These are phyloP conservation scores for Sinodicranocentrus sp. DNA, from an alignment of 2,888 invertebrate genomes.

Conservation along the genomic window DNA sequence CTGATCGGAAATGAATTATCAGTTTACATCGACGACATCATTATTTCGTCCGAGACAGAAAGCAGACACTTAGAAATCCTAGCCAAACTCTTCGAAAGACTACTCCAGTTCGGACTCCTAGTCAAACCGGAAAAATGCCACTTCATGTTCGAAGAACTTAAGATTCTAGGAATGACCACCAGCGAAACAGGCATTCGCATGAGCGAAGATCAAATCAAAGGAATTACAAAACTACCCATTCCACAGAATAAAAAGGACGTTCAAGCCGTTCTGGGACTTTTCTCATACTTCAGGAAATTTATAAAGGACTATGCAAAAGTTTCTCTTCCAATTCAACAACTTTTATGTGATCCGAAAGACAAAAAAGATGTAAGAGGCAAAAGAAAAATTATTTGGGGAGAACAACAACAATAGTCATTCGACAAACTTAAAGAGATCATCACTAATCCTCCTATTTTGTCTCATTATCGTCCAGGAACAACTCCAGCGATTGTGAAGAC, in stretches of 20 bases:
- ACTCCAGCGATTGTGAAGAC: background rate
- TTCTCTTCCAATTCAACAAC: background rate
- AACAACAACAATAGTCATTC: background rate
- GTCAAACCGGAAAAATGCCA: constrained; percentile 12
- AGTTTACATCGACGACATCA: constrained; percentile 19
- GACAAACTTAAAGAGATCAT: background rate
- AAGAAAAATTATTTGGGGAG: constrained; percentile 9
- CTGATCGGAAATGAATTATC: background rate
- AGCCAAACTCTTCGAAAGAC: background rate
- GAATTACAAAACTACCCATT: background rate
- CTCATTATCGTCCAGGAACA: background rate
- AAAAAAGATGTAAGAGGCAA: background rate
- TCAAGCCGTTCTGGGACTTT: background rate
- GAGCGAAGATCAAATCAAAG: constrained; percentile 11
- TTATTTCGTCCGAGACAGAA: background rate
- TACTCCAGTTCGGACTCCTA: constrained; percentile 5
- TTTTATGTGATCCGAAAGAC: background rate
- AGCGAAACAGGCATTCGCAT: background rate
- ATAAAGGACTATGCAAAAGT: background rate
- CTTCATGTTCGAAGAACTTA: background rate
- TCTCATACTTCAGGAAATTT: constrained; percentile 16
- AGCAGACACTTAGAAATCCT: background rate
- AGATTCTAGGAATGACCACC: background rate
- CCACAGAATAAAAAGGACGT: background rate
- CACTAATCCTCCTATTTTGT: background rate